Conservation (phyloP, 2,113 vertebrate genomes). For the Neolamprologus falcicula region DNA sequence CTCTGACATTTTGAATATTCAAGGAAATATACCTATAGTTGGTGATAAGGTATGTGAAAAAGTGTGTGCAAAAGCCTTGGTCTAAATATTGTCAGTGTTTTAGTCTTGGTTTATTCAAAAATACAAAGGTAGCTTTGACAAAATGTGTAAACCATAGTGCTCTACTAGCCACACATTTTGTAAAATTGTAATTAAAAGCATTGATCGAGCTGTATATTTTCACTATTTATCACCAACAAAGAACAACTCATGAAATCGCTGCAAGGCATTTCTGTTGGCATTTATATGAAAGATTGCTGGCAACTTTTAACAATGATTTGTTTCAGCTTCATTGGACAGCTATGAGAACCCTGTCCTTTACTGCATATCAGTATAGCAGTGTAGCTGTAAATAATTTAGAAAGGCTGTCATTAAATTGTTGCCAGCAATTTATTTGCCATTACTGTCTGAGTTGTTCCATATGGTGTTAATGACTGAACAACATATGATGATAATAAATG, state of each 20-base stretch:
- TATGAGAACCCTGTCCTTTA: neutral
- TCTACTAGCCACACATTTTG: neutral
- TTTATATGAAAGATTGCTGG: slow-evolving; percentile 2
- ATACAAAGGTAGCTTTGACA: neutral
- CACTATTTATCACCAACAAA: neutral
- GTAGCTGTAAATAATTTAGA: slow-evolving; percentile 24
- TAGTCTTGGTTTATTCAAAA: neutral
- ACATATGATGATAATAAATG: slow-evolving; percentile 32
- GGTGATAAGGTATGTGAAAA: neutral
- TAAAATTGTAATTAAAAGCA: neutral
- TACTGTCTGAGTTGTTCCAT: slow-evolving; percentile 32
- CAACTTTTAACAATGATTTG: neutral
- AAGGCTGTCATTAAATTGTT: slow-evolving; percentile 17
- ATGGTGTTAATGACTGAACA: slow-evolving; percentile 22
- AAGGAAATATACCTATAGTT: neutral
- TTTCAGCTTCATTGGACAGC: neutral
- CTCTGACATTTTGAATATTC: neutral
- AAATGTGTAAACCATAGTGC: neutral
- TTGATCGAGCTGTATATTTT: neutral
- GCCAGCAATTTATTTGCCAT: slow-evolving; percentile 20
- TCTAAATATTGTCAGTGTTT: neutral
- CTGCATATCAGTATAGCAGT: neutral
- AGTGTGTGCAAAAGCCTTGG: neutral
- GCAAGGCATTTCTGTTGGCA: neutral
- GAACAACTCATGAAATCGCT: neutral